Evolutionary conservation across 2,888 invertebrate species (phyloP), one percentile per base, ranked within the genome.

Genomic region (Epirrhoe tristata): DNA sequence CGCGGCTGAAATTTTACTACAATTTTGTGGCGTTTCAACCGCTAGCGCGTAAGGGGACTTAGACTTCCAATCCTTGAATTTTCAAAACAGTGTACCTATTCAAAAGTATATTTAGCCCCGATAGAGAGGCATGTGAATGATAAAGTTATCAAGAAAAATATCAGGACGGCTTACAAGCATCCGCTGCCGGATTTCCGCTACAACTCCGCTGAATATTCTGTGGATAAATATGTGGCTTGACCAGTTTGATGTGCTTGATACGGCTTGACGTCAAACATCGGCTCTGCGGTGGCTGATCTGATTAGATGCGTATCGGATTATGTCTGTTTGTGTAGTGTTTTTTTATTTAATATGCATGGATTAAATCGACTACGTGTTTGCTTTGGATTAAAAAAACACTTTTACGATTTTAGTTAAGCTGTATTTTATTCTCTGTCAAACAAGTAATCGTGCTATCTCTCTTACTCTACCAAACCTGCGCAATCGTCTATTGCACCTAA

Each of bases 261-360:
- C 63, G 60, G 65, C 65, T 73, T 69, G 69, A 71, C 65, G 69
- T 71, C 67, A 70, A 73, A 63, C 66, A 57, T 56, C 54, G 39
- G 62, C 32, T 53, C 17, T 61, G 55, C 61, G 36, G 59, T 43
- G 56, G 58, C 67, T 63, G 67, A 71, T 73, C 62, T 63, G 73
- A 71, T 71, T 65, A 67, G 64, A 66, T 59, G 34, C 12, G n/a
- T 36, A 69, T 73, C 67, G 60, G 54, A 69, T 58, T 17, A 54
- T 36, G 16, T 10, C n/a, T 5, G 43, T 63, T 57, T 57, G 56
- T 63, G 1, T 51, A 24, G 36, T n/a, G 31, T 54, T 48, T 48
- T 48, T 48, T 16, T 14, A 48, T 12, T 8, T 48, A 48, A 6
- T 48, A 46, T 10, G 0, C n/a, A 16, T 48, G 14, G 14, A 48